These are phyloP conservation scores for Cheirogaleus medius DNA, from an alignment of 2,113 vertebrate species.

Conservation along the genomic window DNA sequence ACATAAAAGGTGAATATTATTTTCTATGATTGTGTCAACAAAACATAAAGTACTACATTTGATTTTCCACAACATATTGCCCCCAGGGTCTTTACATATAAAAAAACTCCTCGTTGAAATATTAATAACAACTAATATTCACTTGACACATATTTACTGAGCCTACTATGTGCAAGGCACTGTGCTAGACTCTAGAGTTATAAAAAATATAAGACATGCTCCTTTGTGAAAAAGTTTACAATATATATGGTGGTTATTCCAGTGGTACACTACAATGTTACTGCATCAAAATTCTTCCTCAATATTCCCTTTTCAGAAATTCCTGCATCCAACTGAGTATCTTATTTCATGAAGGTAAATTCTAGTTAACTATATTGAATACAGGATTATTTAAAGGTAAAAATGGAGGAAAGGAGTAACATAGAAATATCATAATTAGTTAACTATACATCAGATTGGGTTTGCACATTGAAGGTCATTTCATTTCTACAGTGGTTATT, in stretches of 20 bases:
- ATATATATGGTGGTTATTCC: background rate
- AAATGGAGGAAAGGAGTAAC: background rate
- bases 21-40: background rate
- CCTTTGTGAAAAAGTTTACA: background rate
- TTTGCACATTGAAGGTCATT: background rate
- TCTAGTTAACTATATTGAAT: background rate
- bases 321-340: background rate
- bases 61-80: conserved; percentile 40
- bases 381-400: background rate
- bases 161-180: background rate
- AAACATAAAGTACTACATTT: conserved; percentile 33
- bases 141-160: background rate
- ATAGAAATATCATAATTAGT: background rate
- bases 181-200: background rate
- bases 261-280: background rate
- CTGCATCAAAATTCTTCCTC: background rate
- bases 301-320: conserved; percentile 19
- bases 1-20: background rate
- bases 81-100: background rate
- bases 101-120: background rate
- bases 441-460: background rate
- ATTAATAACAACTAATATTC: background rate
- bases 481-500: background rate
- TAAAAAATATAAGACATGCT: background rate
- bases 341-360: background rate